These are phyloP conservation scores for Heteromormyrus szaboi DNA, from an alignment of 2,797 vertebrate genomes.

Conservation along the genomic window DNA sequence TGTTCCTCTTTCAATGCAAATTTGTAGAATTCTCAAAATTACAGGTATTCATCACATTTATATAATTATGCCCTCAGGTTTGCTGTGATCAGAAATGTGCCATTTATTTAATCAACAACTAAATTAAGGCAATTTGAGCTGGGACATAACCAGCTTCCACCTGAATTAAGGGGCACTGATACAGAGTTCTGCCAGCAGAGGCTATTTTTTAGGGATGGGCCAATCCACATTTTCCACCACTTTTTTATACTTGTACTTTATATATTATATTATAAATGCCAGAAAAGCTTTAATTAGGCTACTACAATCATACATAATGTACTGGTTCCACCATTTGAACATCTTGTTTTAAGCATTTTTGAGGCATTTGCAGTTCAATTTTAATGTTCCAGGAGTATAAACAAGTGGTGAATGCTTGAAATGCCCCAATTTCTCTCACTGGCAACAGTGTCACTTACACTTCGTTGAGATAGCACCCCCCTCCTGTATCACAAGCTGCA, in stretches of 20 bases:
- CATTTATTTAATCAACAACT: background rate
- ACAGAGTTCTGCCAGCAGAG: background rate
- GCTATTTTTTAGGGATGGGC: background rate
- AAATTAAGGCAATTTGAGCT: background rate
- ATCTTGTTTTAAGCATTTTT: background rate
- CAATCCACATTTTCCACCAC: background rate
- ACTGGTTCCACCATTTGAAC: background rate
- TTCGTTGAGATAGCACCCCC: background rate
- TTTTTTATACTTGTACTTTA: background rate
- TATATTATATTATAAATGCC: background rate
- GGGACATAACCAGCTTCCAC: background rate
- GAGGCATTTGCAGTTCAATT: background rate
- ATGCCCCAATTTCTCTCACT: background rate
- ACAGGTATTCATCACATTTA: background rate
- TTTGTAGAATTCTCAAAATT: background rate
- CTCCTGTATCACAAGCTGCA: background rate
- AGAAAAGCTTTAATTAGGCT: background rate
- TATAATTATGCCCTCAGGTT: slow-evolving; percentile 1
- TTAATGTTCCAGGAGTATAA: background rate
- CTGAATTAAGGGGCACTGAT: background rate
- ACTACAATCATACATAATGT: background rate
- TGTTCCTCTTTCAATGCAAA: background rate
- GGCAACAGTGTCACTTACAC: background rate
- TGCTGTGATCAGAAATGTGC: background rate
- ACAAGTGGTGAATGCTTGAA: background rate